Evolutionary conservation across 2,113 vertebrate genomes (phyloP).

Genomic region (Platichthys stellatus): DNA sequence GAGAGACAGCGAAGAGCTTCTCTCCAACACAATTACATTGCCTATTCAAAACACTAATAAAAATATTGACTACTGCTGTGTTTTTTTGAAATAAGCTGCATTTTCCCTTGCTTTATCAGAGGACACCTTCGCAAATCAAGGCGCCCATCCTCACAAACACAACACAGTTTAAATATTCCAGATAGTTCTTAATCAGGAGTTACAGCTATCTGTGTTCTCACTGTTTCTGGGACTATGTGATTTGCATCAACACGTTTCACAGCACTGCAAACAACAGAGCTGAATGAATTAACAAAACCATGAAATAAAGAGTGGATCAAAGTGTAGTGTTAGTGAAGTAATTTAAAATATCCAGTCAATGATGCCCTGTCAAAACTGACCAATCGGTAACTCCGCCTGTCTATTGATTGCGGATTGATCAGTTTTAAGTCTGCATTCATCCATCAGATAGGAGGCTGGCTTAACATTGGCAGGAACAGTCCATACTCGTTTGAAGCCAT

Average conservation of each 20-base stretch:
- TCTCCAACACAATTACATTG: no score
- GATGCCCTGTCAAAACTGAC: not conserved
- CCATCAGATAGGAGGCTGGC: slow-evolving; percentile 20
- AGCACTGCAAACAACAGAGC: slow-evolving; percentile 12
- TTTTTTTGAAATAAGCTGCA: not conserved
- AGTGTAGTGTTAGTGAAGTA: not conserved
- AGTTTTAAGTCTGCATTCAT: slow-evolving; percentile 10
- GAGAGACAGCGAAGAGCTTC: not conserved
- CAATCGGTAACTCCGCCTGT: not conserved
- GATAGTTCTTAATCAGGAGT: no score
- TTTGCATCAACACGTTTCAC: not conserved
- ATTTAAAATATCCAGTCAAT: no score
- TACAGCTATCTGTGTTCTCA: no score
- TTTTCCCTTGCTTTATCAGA: slow-evolving; percentile 1
- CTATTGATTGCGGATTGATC: slow-evolving; percentile 35
- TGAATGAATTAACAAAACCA: not conserved
- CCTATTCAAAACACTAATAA: not conserved
- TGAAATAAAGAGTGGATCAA: not conserved
- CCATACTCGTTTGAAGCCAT: not conserved
- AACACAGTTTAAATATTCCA: no score
- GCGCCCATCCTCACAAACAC: no score
- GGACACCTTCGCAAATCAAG: no score
- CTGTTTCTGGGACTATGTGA: no score
- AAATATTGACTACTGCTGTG: slow-evolving; percentile 5
- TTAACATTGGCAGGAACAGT: not conserved